phyloP scores from a whole-genome alignment of 2,888 invertebrate genomes.

The Cybosia mesomella region DNA sequence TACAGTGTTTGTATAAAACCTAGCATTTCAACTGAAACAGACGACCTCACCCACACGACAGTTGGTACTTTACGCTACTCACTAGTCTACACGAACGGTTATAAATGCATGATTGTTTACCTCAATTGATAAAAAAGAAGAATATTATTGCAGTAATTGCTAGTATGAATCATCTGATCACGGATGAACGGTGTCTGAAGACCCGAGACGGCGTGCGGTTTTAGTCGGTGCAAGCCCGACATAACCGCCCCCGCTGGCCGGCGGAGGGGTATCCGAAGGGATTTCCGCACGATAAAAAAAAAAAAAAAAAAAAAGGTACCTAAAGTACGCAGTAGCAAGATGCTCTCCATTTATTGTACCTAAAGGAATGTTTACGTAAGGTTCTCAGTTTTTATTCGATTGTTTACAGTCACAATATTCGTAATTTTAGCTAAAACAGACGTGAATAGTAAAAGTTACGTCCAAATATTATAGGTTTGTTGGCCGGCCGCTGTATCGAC shows the following conservation, averaged over 20 bases:
- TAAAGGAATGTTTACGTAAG: neutral
- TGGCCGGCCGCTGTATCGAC: constrained; percentile 70
- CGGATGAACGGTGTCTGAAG: too few relatives aligned
- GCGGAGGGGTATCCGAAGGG: too few relatives aligned
- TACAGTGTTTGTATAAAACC: constrained; percentile 60
- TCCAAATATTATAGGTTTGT: constrained; percentile 63
- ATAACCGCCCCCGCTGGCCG: too few relatives aligned
- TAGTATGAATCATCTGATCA: constrained; percentile 35
- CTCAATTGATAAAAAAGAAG: constrained; percentile 25
- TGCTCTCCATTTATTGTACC: constrained; percentile 9
- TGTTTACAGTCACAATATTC: constrained; percentile 1
- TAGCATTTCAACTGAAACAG: constrained; percentile 59
- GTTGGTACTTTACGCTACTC: constrained; percentile 11
- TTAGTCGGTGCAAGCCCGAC: too few relatives aligned
- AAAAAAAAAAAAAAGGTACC: too few relatives aligned
- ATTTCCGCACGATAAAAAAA: too few relatives aligned
- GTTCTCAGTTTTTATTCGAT: neutral
- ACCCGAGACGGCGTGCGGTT: too few relatives aligned
- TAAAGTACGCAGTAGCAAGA: constrained; percentile 30
- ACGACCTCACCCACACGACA: constrained; percentile 60
- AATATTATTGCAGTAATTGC: constrained; percentile 25
- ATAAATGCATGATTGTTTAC: constrained; percentile 19
- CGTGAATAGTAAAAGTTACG: constrained; percentile 52
- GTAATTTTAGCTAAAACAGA: constrained; percentile 11
- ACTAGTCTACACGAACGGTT: constrained; percentile 33